Conservation (phyloP, 2,888 invertebrate genomes). For the Sarcophaga subvicina region DNA sequence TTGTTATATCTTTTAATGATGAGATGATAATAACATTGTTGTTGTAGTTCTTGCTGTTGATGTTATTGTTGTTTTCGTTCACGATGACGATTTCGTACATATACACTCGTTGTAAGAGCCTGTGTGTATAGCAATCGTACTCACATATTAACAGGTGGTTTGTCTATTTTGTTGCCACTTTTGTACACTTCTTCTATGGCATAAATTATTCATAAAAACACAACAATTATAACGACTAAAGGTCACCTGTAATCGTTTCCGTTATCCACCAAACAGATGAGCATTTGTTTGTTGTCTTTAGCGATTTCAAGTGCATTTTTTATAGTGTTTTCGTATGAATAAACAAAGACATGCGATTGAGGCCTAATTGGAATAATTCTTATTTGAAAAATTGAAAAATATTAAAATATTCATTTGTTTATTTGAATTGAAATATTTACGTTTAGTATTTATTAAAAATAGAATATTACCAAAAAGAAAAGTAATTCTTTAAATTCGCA, state of each 20-base stretch:
- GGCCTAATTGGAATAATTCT: too few species aligned
- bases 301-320: background rate
- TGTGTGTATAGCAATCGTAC: background rate
- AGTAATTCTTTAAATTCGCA: too few species aligned
- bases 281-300: constrained; percentile 15
- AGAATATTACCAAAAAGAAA: too few species aligned
- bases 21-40: constrained; percentile 21
- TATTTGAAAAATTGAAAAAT: too few species aligned
- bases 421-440: too few species aligned
- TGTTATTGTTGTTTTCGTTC: background rate
- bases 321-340: too few species aligned
- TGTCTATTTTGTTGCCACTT: constrained; percentile 44
- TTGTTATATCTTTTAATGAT: constrained; percentile 56
- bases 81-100: constrained; percentile 13
- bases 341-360: too few species aligned
- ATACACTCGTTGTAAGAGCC: constrained; percentile 15
- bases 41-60: background rate
- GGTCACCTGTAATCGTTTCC: constrained; percentile 63
- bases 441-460: too few species aligned
- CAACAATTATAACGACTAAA: constrained; percentile 34
- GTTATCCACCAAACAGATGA: constrained; percentile 47
- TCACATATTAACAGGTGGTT: constrained; percentile 65
- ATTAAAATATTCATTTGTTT: too few species aligned
- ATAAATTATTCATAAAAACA: constrained; percentile 44
- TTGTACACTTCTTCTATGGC: constrained; percentile 18